phyloP scores from a whole-genome alignment of 2,888 invertebrate species.

The Linyphia triangularis region DNA sequence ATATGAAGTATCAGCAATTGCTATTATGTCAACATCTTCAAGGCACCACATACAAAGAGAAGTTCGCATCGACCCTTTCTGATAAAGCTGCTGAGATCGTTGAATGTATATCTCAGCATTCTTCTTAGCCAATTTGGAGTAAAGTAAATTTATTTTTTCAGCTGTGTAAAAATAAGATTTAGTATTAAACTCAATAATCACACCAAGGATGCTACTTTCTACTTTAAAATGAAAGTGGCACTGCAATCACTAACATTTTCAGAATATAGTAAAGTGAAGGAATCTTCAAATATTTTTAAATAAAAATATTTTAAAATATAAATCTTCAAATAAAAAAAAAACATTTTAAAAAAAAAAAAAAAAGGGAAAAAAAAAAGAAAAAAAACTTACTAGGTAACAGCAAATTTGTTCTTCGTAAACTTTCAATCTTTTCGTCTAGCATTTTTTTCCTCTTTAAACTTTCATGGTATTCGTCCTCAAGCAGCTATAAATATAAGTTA shows the following conservation, averaged over 20 bases:
- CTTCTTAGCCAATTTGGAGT: constrained; percentile 90
- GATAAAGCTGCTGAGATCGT: constrained; percentile 88
- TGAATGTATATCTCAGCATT: constrained; percentile 98
- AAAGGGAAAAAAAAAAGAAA: too few relatives aligned
- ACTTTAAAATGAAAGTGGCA: too few relatives aligned
- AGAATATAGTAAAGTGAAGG: too few relatives aligned
- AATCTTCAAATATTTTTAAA: too few relatives aligned
- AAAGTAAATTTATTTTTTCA: constrained; percentile 87
- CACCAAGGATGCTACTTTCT: too few relatives aligned
- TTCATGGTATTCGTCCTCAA: constrained; percentile 97
- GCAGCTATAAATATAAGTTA: constrained; percentile 81
- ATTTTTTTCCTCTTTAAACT: constrained; percentile 92
- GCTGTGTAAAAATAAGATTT: constrained; percentile 77
- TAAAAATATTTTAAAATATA: too few relatives aligned
- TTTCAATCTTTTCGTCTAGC: constrained; percentile 91
- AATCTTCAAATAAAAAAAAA: too few relatives aligned
- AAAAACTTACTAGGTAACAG: constrained; percentile 86
- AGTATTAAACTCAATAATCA: not conserved
- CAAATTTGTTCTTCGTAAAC: constrained; percentile 89
- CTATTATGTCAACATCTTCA: constrained; percentile 86
- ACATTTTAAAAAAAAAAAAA: too few relatives aligned
- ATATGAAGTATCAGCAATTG: constrained; percentile 91
- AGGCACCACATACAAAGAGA: constrained; percentile 93
- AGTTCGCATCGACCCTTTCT: constrained; percentile 84
- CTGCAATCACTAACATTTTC: too few relatives aligned